Base-by-base conservation (phyloP, 2,797 vertebrate genomes). In the Cossypha niveicapilla region DNA sequence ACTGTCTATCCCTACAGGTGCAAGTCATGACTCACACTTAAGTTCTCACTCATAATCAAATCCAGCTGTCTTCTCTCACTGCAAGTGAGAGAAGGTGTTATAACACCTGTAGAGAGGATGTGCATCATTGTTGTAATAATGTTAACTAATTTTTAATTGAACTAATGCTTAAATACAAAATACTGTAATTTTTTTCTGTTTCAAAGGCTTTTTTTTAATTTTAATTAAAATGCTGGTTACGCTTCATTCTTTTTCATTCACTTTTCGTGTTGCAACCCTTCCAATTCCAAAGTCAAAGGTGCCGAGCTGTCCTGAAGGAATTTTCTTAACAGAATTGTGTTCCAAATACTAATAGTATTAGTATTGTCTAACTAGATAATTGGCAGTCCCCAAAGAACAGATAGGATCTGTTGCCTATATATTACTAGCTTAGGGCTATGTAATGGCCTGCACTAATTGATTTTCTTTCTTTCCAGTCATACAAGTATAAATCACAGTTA, bases 381-480 rank as follows among this genome's bases (percentile, higher is more conserved):
- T 60, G 47, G 21, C 72, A 80, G 47, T 81, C 70, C 44, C 39
- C 13, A 68, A 90, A 84, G 62, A 86, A 54, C 39, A 48, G 65
- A 58, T 15, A 72, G 50, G 42, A 74, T 78, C 85, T 75, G 45
- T 74, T 91, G 62, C 66, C 35, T 86, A 60, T 86, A 48, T 80
- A 72, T 92, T 90, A 75, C 47, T 75, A 78, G 51, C 86, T 84
- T 28, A 56, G 60, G 62, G 51, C 51, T 81, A 47, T 42, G 30
- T 34, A 81, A 77, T 48, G 54, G 41, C 62, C 73, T 78, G 37
- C 42, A 83, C 48, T 88, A 95, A 94, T 27, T 86, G 62, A 90
- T 90, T 95, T 88, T 72, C 58, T 70, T 90, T 78, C 70, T 93
- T 90, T 90, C 62, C 66, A 70, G 57, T 63, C 82, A 67, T 50